These are phyloP conservation scores for Drosophila virilis DNA, from an alignment of 1,140 invertebrate species.

Conservation along the genomic window DNA sequence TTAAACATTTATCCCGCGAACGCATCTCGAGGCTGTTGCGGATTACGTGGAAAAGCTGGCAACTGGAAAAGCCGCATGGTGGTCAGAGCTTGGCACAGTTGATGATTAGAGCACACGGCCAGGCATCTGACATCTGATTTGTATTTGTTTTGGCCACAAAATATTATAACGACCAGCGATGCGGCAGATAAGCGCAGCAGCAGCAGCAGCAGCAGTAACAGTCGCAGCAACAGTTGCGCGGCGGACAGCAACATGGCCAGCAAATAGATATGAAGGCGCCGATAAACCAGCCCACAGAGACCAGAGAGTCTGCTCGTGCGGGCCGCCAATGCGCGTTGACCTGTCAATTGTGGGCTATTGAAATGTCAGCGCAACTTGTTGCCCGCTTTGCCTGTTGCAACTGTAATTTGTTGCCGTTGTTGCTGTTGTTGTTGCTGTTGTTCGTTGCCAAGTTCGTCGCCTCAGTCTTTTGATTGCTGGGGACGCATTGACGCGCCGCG, in stretches of 20 bases:
- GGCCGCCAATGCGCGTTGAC: conserved; percentile 77
- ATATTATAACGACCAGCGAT: conserved; percentile 83
- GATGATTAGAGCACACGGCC: conserved; percentile 63
- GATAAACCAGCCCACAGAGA: conserved; percentile 38
- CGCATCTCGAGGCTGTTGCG: conserved; percentile 48
- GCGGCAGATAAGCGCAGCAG: conserved; percentile 37
- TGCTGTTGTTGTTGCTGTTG: too few species aligned
- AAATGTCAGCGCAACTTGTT: conserved; percentile 76
- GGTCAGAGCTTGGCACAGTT: conserved; percentile 27
- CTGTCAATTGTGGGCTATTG: conserved; percentile 84
- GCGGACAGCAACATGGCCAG: conserved; percentile 22
- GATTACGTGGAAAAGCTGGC: conserved; percentile 58
- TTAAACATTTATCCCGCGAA: conserved; percentile 44
- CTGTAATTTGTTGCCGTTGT: conserved; percentile 45
- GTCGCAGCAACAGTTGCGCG: not conserved
- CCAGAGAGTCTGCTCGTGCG: conserved; percentile 26
- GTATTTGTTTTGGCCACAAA: conserved; percentile 76
- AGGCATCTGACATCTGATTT: conserved; percentile 79
- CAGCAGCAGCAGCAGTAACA: not conserved
- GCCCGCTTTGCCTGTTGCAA: conserved; percentile 4
- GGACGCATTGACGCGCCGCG: conserved; percentile 10
- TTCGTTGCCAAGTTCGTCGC: conserved; percentile 64
- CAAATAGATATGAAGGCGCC: conserved; percentile 59
- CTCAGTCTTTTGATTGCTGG: conserved; percentile 77
- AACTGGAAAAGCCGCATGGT: conserved; percentile 50